phyloP scores from a whole-genome alignment of 2,888 invertebrate species.

The Tipula lateralis region DNA sequence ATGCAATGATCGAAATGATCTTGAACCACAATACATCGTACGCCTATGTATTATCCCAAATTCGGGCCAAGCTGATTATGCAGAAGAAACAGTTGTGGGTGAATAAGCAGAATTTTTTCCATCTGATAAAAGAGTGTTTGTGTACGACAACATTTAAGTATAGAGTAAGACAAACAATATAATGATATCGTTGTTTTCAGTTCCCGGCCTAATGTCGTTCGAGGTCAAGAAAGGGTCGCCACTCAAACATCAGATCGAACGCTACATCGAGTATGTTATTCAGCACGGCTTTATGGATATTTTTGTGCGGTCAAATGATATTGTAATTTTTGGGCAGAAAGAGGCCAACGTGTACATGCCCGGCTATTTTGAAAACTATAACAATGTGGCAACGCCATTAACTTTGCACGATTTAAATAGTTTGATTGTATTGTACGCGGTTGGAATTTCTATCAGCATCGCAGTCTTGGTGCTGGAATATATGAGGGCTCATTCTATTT shows the following conservation, averaged over 20 bases:
- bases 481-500: too few species aligned
- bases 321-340: neutral
- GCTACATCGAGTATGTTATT: neutral
- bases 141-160: neutral
- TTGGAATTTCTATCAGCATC: neutral
- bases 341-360: neutral
- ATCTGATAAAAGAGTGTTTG: constrained; percentile 9
- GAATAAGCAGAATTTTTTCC: neutral
- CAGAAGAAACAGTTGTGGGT: neutral
- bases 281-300: constrained; percentile 3
- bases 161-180: neutral
- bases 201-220: constrained; percentile 28
- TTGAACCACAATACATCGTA: neutral
- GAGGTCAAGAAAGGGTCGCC: neutral
- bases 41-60: neutral
- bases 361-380: neutral
- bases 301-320: neutral
- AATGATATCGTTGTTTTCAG: neutral
- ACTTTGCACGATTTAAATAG: neutral
- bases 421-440: neutral
- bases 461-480: neutral
- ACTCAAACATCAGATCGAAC: neutral
- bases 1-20: neutral
- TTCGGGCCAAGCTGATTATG: neutral
- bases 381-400: neutral